A percentile compares a stretch with the other conserved stretches of the same genome.
Evolutionary conservation across 2,888 invertebrate species (phyloP).

Genomic region (Nephrotoma appendiculata): DNA sequence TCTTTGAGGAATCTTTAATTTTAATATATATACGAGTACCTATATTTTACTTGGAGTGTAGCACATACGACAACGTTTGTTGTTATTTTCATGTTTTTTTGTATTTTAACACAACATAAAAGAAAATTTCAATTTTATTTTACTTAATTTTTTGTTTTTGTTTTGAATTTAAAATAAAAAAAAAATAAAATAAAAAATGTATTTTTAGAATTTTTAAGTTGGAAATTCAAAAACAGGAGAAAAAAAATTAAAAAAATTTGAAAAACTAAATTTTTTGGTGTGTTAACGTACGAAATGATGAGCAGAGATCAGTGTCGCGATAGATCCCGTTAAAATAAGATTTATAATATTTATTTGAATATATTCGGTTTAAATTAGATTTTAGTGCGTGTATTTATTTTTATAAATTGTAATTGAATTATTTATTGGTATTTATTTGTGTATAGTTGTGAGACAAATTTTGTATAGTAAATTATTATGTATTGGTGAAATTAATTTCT

Average conservation of each 20-base stretch:
- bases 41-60: background rate
- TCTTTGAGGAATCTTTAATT: background rate
- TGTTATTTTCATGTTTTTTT: background rate
- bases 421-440: background rate
- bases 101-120: background rate
- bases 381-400: background rate
- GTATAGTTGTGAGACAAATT: background rate
- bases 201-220: background rate
- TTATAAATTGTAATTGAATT: background rate
- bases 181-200: background rate
- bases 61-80: background rate
- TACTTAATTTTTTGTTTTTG: background rate
- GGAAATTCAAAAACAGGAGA: background rate
- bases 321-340: conserved; percentile 1
- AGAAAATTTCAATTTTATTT: background rate
- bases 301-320: conserved; percentile 1
- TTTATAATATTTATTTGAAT: background rate
- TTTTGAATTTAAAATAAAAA: background rate
- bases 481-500: background rate
- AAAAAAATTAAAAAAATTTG: background rate
- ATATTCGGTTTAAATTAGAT: background rate
- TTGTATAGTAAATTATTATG: background rate
- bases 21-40: background rate
- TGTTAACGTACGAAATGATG: background rate
- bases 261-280: background rate